Evolutionary conservation across 2,888 invertebrate species (phyloP).

Genomic region (Cartodere bifasciata): DNA sequence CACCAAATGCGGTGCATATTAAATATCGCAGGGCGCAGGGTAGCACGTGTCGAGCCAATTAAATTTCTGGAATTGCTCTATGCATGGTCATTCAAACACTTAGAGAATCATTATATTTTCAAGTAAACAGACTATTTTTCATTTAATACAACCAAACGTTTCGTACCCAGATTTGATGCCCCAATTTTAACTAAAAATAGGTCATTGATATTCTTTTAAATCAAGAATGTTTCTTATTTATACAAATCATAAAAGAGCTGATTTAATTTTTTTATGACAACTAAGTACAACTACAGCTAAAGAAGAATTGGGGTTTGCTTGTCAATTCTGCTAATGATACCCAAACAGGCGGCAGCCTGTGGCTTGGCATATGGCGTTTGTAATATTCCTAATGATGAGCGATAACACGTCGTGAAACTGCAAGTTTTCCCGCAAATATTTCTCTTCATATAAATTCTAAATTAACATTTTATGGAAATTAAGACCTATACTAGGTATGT

Average conservation of each 20-base stretch:
- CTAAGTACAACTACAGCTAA: slow-evolving; percentile 1
- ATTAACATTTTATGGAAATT: too few relatives aligned
- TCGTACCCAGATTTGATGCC: too few relatives aligned
- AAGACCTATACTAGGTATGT: too few relatives aligned
- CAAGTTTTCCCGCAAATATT: slow-evolving; percentile 26
- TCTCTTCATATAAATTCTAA: too few relatives aligned
- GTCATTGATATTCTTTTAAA: too few relatives aligned
- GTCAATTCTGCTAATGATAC: slow-evolving; percentile 41
- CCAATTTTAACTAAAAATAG: too few relatives aligned
- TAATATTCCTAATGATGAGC: slow-evolving; percentile 40
- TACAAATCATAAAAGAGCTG: too few relatives aligned
- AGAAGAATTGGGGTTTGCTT: slow-evolving; percentile 28
- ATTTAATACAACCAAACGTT: too few relatives aligned
- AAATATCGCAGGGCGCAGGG: slow-evolving; percentile 24
- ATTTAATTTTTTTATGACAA: slow-evolving; percentile 4
- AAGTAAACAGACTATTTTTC: too few relatives aligned
- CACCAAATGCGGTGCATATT: slow-evolving; percentile 28
- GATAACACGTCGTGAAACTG: slow-evolving; percentile 33
- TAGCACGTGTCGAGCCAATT: slow-evolving; percentile 31
- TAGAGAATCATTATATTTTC: too few relatives aligned
- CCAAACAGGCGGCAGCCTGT: slow-evolving; percentile 22
- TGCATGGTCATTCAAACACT: slow-evolving; percentile 21
- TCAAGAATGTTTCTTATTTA: too few relatives aligned
- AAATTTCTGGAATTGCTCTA: slow-evolving; percentile 29
- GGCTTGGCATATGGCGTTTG: slow-evolving; percentile 36